Evolutionary conservation across 2,888 invertebrate genomes (phyloP).

Genomic region (Diarsia mendica): DNA sequence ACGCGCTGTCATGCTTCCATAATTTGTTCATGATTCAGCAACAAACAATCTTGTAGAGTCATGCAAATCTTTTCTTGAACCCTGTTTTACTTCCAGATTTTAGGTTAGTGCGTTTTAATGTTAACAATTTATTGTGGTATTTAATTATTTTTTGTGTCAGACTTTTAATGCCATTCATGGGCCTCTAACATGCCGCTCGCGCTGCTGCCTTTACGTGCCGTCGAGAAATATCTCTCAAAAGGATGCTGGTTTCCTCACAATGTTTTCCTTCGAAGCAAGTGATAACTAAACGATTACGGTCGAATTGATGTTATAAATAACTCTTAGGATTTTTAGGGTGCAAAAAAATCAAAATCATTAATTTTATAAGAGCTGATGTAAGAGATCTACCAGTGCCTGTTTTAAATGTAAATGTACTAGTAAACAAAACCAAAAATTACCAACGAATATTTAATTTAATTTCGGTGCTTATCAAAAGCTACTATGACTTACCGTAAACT

Average conservation of each 20-base stretch:
- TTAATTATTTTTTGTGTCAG: no score
- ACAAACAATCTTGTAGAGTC: conserved; percentile 61
- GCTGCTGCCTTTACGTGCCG: no score
- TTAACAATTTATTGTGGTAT: no score
- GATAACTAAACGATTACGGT: no score
- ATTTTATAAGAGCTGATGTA: no score
- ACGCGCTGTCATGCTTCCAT: not conserved
- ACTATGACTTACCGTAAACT: conserved; percentile 89
- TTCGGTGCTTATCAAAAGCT: not conserved
- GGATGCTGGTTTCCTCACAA: no score
- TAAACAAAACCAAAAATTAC: not conserved
- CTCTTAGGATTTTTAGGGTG: not conserved
- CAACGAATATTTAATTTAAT: no score
- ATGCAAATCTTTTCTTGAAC: conserved; percentile 45
- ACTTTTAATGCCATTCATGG: no score
- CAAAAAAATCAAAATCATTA: not conserved
- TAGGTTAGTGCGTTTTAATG: not conserved
- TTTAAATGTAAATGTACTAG: not conserved
- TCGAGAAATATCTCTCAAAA: no score
- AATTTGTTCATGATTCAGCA: conserved; percentile 70
- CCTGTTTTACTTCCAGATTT: conserved; percentile 28
- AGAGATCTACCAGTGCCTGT: no score
- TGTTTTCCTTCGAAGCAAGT: no score
- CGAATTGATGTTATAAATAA: not conserved
- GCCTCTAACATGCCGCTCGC: no score